These are phyloP conservation scores for Clusia tigrina DNA, from an alignment of 2,888 invertebrate genomes.

Conservation along the genomic window DNA sequence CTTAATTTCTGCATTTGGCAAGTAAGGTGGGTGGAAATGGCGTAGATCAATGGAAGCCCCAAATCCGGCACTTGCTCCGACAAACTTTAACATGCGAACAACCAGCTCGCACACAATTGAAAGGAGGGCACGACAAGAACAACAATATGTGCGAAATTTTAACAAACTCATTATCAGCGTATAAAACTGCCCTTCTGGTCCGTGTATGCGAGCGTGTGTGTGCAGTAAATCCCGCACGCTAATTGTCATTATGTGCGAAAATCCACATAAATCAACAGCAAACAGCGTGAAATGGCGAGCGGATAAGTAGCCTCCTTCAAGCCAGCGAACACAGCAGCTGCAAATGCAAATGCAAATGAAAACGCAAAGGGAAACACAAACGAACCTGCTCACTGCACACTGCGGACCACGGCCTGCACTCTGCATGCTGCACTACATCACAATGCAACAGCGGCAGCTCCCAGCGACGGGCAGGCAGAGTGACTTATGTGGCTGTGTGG, in stretches of 20 bases:
- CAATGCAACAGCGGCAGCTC: not conserved
- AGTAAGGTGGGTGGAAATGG: no score
- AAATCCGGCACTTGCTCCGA: no score
- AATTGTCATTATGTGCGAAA: conserved; percentile 29
- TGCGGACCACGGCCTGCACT: no score
- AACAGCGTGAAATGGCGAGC: not conserved
- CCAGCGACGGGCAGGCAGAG: conserved; percentile 22
- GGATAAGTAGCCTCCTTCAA: not conserved
- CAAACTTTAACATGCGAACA: not conserved
- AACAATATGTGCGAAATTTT: no score
- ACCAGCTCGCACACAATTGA: not conserved
- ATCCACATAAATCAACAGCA: conserved; percentile 44
- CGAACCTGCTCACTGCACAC: no score
- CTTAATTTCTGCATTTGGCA: no score
- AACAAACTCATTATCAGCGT: conserved; percentile 1
- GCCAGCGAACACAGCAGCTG: not conserved
- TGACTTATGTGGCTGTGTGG: conserved; percentile 1
- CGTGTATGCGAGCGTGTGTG: not conserved
- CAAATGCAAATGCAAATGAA: not conserved
- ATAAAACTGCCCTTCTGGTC: not conserved
- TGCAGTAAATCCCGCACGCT: conserved; percentile 14
- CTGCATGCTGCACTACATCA: not conserved
- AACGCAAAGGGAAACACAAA: no score
- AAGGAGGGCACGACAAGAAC: not conserved
- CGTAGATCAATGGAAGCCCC: no score